A percentile compares a stretch with the other conserved stretches of the same genome.
Conservation (phyloP, 1,140 invertebrate genomes). For the Drosophila cardini region DNA sequence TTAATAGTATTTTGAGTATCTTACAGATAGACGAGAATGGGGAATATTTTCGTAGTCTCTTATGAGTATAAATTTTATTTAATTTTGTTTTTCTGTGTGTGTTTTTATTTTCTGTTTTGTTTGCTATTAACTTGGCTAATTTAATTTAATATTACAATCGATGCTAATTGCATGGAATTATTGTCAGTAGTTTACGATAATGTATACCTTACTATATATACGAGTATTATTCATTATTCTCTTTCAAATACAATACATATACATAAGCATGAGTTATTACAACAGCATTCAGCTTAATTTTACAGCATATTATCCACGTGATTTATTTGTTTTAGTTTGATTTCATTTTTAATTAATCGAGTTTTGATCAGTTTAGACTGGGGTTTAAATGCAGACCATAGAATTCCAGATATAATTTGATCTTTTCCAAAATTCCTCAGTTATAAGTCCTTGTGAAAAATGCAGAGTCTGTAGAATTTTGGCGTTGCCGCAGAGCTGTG, state of each 20-base stretch:
- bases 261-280: constrained; percentile 19
- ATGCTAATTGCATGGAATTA: constrained; percentile 83
- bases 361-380: background rate
- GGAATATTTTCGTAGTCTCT: constrained; percentile 21
- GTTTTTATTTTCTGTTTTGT: background rate
- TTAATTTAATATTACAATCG: constrained; percentile 49
- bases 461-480: too few relatives aligned
- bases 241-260: constrained; percentile 11
- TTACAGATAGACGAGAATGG: constrained; percentile 20
- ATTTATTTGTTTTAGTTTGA: background rate
- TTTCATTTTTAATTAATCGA: too few relatives aligned
- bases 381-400: too few relatives aligned
- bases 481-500: too few relatives aligned
- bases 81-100: constrained; percentile 32
- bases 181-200: constrained; percentile 84
- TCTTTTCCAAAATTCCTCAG: too few relatives aligned
- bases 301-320: constrained; percentile 9
- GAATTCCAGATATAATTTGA: too few relatives aligned
- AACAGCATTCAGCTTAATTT: constrained; percentile 13
- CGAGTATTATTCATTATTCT: constrained; percentile 38
- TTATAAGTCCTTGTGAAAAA: too few relatives aligned
- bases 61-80: constrained; percentile 76
- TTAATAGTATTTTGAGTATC: constrained; percentile 1
- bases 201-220: constrained; percentile 63
- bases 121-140: constrained; percentile 69